Conservation (phyloP, 2,888 invertebrate species). For the Lithosia quadra region DNA sequence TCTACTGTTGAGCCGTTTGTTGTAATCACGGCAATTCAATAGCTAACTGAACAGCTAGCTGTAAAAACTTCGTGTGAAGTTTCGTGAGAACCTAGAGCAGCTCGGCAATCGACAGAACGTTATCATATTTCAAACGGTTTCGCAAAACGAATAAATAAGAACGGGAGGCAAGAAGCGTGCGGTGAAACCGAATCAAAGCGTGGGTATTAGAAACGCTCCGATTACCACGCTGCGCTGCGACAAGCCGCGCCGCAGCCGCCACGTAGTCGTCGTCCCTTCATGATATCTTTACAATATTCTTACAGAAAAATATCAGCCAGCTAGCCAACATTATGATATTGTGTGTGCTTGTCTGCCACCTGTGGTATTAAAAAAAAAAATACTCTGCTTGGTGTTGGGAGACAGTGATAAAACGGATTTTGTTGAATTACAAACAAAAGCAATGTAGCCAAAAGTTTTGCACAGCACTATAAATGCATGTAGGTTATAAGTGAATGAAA, state of each 20-base stretch:
- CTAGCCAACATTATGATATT: too few species aligned
- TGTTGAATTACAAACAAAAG: background rate
- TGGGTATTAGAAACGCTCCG: slow-evolving; percentile 87
- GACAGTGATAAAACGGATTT: background rate
- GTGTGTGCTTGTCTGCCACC: too few species aligned
- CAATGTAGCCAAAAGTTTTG: background rate
- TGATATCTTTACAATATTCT: background rate
- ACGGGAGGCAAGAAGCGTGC: slow-evolving; percentile 85
- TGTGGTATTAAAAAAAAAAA: too few species aligned
- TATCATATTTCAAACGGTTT: slow-evolving; percentile 87
- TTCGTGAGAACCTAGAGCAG: slow-evolving; percentile 77
- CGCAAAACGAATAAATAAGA: slow-evolving; percentile 86
- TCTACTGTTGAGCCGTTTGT: slow-evolving; percentile 56
- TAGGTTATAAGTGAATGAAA: slow-evolving; percentile 55
- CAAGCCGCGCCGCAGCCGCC: slow-evolving; percentile 57
- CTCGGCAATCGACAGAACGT: slow-evolving; percentile 78
- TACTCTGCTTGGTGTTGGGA: background rate
- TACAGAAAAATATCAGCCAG: too few species aligned
- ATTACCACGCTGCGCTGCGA: slow-evolving; percentile 81
- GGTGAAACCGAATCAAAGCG: slow-evolving; percentile 86
- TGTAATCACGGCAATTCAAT: slow-evolving; percentile 79
- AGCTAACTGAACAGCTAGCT: slow-evolving; percentile 72
- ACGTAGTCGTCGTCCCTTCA: slow-evolving; percentile 26
- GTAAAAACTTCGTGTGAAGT: slow-evolving; percentile 82
- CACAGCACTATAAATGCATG: slow-evolving; percentile 15